Evolutionary conservation across 2,797 vertebrate genomes (phyloP), one percentile per base, ranked within the genome.

Genomic region (Chloroceryle amazona): DNA sequence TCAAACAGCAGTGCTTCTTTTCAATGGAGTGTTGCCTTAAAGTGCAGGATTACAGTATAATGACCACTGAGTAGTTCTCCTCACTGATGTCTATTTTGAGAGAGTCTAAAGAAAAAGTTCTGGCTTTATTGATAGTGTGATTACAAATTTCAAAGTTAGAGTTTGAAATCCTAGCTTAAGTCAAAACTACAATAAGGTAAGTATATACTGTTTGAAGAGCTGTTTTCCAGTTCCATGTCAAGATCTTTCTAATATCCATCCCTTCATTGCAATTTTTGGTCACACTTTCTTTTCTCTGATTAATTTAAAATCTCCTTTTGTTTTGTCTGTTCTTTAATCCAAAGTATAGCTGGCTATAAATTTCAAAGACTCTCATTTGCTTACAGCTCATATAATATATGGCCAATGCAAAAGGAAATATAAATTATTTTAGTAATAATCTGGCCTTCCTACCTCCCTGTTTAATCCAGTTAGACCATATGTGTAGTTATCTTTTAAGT

Each of bases 401-500:
- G 93, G 89, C 39, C 44, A 85, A 93, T 95, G 94, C 65, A 97
- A 94, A 97, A 90, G 90, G 85, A 97, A 94, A 83, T 90, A 95
- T 95, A 96, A 97, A 96, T 97, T 96, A 96, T 95, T 97, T 95
- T 42, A 52, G 96, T 94, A 97, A 97, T 96, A 96, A 94, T 86
- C 86, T 71, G 52, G 52, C 80, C 75, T 87, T 68, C 73, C 76
- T 93, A 92, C 86, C 82, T 81, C 92, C 81, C 85, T 92, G 23
- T 97, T 97, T 95, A 95, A 96, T 97, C 94, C 71, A 89, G 83
- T 94, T 94, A 96, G 88, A 94, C 95, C 98, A 98, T 96, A 97
- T 98, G 97, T 97, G 86, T 95, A 93, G 82, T 89, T 96, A 89
- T 92, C 96, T 98, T 98, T 98, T 58, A 98, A 98, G 89, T 95